Percentiles rank a stretch among this genome's conserved stretches.
Conservation (phyloP, 2,888 invertebrate species). For the Alloplasta piceator region DNA sequence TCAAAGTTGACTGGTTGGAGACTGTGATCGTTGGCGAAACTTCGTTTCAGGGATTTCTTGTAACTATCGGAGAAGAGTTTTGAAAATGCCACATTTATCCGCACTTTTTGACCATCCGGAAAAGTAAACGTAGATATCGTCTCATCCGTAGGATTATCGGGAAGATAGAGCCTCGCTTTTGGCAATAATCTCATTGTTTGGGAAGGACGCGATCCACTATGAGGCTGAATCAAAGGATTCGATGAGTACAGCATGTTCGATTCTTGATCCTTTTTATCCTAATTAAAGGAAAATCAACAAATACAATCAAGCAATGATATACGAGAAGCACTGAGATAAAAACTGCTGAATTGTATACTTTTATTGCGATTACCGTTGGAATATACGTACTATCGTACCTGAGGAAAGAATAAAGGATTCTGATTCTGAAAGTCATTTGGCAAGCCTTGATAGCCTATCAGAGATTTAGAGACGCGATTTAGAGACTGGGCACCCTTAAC, state of each 20-base stretch:
- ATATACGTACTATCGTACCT: conserved; percentile 52
- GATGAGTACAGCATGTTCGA: conserved; percentile 50
- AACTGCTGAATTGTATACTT: not conserved
- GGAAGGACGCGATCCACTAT: conserved; percentile 17
- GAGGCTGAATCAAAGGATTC: conserved; percentile 38
- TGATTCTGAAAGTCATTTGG: conserved; percentile 46
- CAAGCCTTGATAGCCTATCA: conserved; percentile 48
- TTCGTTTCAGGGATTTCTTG: conserved; percentile 65
- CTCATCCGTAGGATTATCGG: conserved; percentile 63
- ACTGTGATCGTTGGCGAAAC: conserved; percentile 64
- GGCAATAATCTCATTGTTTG: conserved; percentile 19
- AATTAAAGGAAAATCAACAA: conserved; percentile 37
- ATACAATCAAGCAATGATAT: conserved; percentile 4
- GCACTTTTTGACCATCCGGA: conserved; percentile 68
- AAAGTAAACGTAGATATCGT: conserved; percentile 66
- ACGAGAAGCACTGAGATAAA: not conserved
- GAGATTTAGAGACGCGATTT: conserved; percentile 65
- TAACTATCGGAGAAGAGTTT: conserved; percentile 68
- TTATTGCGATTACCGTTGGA: not conserved
- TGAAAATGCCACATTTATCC: conserved; percentile 68
- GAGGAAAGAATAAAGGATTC: conserved; percentile 65
- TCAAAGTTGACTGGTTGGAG: conserved; percentile 67
- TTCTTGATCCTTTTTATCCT: conserved; percentile 65
- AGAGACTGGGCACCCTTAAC: conserved; percentile 52
- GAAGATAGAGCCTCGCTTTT: conserved; percentile 65